Conservation (phyloP, 2,797 vertebrate genomes). For the Tenualosa thibaudeaui region DNA sequence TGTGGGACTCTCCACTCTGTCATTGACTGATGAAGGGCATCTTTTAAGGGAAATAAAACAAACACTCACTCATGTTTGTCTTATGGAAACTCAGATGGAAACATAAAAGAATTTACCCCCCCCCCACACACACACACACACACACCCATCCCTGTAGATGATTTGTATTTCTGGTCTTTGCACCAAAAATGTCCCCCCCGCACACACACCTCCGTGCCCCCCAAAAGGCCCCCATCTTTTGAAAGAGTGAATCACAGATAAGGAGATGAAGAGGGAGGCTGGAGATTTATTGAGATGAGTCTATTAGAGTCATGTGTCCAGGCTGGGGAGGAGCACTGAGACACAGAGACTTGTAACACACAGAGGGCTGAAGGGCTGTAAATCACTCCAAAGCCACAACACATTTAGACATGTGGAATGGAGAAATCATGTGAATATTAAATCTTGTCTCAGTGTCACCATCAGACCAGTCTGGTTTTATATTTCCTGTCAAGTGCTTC, state of each 20-base stretch:
- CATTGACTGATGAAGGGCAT: conserved; percentile 54
- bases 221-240: background rate
- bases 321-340: background rate
- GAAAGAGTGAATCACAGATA: background rate
- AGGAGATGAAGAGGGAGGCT: background rate
- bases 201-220: background rate
- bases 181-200: too few species aligned
- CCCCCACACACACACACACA: conserved; percentile 18
- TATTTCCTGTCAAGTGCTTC: background rate
- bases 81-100: conserved; percentile 29
- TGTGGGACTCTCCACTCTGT: conserved; percentile 48
- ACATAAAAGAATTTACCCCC: conserved; percentile 24
- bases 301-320: background rate
- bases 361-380: background rate
- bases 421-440: background rate
- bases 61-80: conserved; percentile 25
- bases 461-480: background rate
- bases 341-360: background rate
- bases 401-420: background rate
- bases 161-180: conserved; percentile 15
- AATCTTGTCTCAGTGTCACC: background rate
- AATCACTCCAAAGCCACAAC: background rate
- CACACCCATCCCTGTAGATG: background rate
- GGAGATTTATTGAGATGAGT: background rate
- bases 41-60: conserved; percentile 44